These are phyloP conservation scores for Ellobium chinense DNA, from an alignment of 2,888 invertebrate species.

Conservation along the genomic window DNA sequence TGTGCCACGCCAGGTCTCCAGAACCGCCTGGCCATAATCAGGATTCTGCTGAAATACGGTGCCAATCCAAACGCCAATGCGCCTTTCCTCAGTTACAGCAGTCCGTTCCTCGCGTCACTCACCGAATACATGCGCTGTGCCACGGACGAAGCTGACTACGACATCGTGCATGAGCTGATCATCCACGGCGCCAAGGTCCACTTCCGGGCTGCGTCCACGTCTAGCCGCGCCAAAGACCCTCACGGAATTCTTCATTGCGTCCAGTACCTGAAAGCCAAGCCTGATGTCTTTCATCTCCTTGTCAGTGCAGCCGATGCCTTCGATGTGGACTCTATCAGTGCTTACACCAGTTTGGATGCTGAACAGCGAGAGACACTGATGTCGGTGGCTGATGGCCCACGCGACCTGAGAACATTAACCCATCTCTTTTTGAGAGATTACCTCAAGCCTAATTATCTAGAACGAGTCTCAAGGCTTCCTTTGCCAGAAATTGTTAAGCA, in stretches of 20 bases:
- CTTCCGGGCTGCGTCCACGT: slow-evolving; percentile 79
- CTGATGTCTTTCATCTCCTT: slow-evolving; percentile 83
- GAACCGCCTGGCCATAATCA: slow-evolving; percentile 67
- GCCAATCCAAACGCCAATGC: slow-evolving; percentile 80
- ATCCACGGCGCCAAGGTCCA: slow-evolving; percentile 85
- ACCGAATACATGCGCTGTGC: slow-evolving; percentile 89
- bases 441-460: slow-evolving; percentile 51
- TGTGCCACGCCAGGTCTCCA: slow-evolving; percentile 71
- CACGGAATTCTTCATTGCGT: slow-evolving; percentile 90
- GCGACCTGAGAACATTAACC: slow-evolving; percentile 61
- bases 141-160: slow-evolving; percentile 82
- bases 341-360: slow-evolving; percentile 84
- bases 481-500: slow-evolving; percentile 64
- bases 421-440: slow-evolving; percentile 54
- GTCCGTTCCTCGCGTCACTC: slow-evolving; percentile 87
- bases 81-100: slow-evolving; percentile 80
- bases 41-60: slow-evolving; percentile 67
- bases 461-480: slow-evolving; percentile 58
- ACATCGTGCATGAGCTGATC: slow-evolving; percentile 85
- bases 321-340: slow-evolving; percentile 88
- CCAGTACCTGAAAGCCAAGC: slow-evolving; percentile 83
- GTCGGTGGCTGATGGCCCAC: slow-evolving; percentile 73
- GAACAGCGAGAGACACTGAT: slow-evolving; percentile 85
- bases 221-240: slow-evolving; percentile 82
- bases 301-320: slow-evolving; percentile 88